Evolutionary conservation across 2,888 invertebrate species (phyloP), one percentile per base, ranked within the genome.

Genomic region (Hermaeophaga mercurialis): DNA sequence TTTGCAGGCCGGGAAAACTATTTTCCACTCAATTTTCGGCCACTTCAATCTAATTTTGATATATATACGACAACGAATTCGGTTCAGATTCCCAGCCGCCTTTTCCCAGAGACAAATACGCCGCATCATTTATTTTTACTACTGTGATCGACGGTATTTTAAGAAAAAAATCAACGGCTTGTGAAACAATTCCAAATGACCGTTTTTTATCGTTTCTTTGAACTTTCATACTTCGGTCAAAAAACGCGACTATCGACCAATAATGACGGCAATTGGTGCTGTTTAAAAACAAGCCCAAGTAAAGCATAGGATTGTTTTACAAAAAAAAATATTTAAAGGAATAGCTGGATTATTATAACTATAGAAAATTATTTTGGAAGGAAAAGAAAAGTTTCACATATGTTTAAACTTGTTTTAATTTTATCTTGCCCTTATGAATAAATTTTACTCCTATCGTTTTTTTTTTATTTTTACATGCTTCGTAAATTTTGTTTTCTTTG

Each of bases 11-110:
- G 8, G 19, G 15, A 15, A 22, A 45, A 54, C 41, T 54, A 54
- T 55, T 43, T 55, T 55, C 48, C 48, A 48, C 45, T 41, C 48
- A 48, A 55, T 55, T 36, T 43, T 38, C 43, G 47, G 48, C 48
- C 22, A 36, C 43, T 55, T 39, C 54, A 36, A 47, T 47, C 36
- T 36, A 38, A 47, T 47, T 36, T 47, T 47, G 47, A 47, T 47
- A 36, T 33, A 33, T 41, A 41, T 47, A 47, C 36, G 24, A 24
- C 6, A 24, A 36, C 36, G 47, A 47, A 19, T 14, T n/a, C n/a
- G n/a, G n/a, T n/a, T 46, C 8, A 33, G 47, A 47, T 36, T 47
- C 47, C 17, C 15, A 36, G 14, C 36, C n/a, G 47, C 1, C 24
- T 47, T 47, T 47, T 33, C 12, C 47, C 24, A 34, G 4, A 46